Conservation (phyloP, 2,797 vertebrate species). For the Phoxinus dragarum region DNA sequence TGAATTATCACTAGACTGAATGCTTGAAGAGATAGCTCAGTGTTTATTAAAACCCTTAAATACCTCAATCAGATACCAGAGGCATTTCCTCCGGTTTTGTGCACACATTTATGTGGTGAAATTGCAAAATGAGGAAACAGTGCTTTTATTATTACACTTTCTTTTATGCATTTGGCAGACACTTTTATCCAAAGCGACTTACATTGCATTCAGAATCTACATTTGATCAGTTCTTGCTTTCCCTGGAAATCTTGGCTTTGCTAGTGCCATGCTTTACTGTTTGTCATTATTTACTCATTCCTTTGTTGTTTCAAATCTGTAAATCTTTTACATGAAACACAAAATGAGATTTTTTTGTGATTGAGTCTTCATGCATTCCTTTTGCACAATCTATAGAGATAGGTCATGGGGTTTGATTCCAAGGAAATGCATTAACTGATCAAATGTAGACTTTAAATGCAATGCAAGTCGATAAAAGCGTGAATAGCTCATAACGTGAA, state of each 20-base stretch:
- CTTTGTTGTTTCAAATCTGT: background rate
- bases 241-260: background rate
- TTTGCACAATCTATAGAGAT: background rate
- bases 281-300: background rate
- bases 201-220: background rate
- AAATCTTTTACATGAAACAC: background rate
- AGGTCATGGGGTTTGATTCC: background rate
- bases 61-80: constrained; percentile 3
- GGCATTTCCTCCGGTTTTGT: background rate
- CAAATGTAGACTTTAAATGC: background rate
- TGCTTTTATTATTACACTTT: background rate
- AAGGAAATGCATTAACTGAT: background rate
- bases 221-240: background rate
- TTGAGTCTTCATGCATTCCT: background rate
- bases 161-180: background rate
- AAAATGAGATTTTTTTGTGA: background rate
- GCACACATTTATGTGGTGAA: background rate
- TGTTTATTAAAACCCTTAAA: constrained; percentile 14
- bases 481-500: background rate
- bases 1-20: background rate
- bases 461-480: background rate
- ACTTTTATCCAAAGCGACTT: background rate
- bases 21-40: background rate
- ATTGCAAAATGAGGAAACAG: background rate
- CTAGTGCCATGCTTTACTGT: background rate